Percentiles rank a stretch among this genome's conserved stretches.
These are phyloP conservation scores for Progne subis DNA, from an alignment of 2,113 vertebrate genomes.

Conservation along the genomic window DNA sequence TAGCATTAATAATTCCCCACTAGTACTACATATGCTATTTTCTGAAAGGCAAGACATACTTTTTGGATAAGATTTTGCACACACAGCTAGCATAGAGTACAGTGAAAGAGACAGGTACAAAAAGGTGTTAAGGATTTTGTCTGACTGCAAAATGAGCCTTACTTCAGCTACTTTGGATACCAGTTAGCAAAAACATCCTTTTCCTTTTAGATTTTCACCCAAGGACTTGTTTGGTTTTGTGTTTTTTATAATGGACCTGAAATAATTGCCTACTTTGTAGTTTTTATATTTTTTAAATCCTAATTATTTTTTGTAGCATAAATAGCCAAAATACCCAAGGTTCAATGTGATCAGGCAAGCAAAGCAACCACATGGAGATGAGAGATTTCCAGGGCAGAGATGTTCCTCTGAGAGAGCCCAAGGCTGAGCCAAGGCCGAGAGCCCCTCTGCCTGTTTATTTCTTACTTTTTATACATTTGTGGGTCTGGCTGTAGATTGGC, in stretches of 20 bases:
- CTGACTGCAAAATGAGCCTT: background rate
- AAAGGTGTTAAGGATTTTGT: background rate
- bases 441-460: no score
- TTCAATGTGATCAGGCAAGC: background rate
- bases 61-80: background rate
- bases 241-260: background rate
- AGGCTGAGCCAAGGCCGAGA: no score
- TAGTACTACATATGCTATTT: background rate
- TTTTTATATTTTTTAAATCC: background rate
- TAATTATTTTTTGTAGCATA: background rate
- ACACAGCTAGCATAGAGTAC: background rate
- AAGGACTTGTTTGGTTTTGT: background rate
- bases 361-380: no score
- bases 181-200: background rate
- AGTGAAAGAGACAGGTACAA: background rate
- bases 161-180: background rate
- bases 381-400: no score
- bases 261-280: background rate
- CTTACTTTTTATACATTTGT: no score
- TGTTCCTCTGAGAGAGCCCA: no score
- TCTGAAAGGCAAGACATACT: background rate
- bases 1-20: background rate
- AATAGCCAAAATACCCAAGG: background rate
- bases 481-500: no score
- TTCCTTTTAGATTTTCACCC: background rate